Percentiles rank a stretch among this genome's conserved stretches.
Conservation (phyloP, 1,140 invertebrate species). For the Sycophaga agraensis region DNA sequence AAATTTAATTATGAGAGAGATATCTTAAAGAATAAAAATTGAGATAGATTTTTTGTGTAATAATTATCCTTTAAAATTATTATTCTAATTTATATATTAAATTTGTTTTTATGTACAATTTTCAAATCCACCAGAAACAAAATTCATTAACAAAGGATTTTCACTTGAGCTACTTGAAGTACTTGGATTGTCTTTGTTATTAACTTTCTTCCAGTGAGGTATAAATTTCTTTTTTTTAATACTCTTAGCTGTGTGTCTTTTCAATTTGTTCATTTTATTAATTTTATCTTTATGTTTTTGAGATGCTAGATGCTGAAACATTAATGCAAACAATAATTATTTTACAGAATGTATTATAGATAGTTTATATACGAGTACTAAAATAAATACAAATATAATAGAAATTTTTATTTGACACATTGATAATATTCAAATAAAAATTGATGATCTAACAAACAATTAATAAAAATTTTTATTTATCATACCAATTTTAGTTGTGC, state of each 20-base stretch:
- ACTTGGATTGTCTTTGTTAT: conserved; percentile 34
- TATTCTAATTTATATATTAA: background rate
- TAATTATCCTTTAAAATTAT: background rate
- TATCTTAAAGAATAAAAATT: background rate
- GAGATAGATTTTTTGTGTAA: background rate
- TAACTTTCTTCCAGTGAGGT: conserved; percentile 48
- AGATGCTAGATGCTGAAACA: conserved; percentile 51
- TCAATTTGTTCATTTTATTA: conserved; percentile 40
- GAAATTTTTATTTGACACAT: background rate
- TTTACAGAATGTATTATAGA: too few relatives aligned
- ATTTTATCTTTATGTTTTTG: conserved; percentile 49
- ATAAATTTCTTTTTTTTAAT: conserved; percentile 12
- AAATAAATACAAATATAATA: background rate
- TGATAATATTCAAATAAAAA: background rate
- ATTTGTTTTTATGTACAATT: background rate
- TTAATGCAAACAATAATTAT: background rate
- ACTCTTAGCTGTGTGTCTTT: conserved; percentile 37
- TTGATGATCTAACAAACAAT: background rate
- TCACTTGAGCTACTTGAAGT: conserved; percentile 31
- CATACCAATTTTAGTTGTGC: conserved; percentile 52
- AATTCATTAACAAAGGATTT: conserved; percentile 41
- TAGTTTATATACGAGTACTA: conserved; percentile 4
- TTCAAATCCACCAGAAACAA: conserved; percentile 44
- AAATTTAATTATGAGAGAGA: too few relatives aligned
- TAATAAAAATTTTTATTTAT: conserved; percentile 11